phyloP scores from a whole-genome alignment of 2,888 invertebrate genomes.

The Unio delphinus region DNA sequence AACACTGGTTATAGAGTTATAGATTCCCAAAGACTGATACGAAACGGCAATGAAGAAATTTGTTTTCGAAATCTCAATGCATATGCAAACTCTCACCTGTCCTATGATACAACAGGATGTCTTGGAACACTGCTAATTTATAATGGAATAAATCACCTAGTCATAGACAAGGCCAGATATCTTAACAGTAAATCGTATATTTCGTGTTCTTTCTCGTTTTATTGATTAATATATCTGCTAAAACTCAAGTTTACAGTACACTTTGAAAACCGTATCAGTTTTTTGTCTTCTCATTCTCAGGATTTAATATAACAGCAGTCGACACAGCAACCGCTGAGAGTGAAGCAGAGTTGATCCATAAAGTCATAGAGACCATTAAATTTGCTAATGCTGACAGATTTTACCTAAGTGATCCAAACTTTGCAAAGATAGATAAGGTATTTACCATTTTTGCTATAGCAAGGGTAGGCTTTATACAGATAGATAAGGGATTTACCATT shows the following conservation, averaged over 20 bases:
- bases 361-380: conserved; percentile 89
- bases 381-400: conserved; percentile 83
- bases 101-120: too few relatives aligned
- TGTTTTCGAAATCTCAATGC: too few relatives aligned
- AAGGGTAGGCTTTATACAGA: background rate
- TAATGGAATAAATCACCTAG: too few relatives aligned
- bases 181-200: background rate
- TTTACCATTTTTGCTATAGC: background rate
- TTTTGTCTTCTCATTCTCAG: conserved; percentile 13
- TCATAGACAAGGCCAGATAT: too few relatives aligned
- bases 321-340: conserved; percentile 16
- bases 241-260: conserved; percentile 1
- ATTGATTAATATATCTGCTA: background rate
- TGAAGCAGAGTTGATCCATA: conserved; percentile 79
- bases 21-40: too few relatives aligned
- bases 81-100: too few relatives aligned
- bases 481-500: background rate
- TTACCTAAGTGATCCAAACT: conserved; percentile 49
- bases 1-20: too few relatives aligned
- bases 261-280: background rate
- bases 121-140: too few relatives aligned
- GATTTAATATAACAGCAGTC: conserved; percentile 23
- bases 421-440: conserved; percentile 8
- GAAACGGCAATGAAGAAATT: too few relatives aligned
- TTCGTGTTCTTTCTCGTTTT: background rate